phyloP scores from a whole-genome alignment of 2,113 vertebrate species.

The Egretta garzetta region DNA sequence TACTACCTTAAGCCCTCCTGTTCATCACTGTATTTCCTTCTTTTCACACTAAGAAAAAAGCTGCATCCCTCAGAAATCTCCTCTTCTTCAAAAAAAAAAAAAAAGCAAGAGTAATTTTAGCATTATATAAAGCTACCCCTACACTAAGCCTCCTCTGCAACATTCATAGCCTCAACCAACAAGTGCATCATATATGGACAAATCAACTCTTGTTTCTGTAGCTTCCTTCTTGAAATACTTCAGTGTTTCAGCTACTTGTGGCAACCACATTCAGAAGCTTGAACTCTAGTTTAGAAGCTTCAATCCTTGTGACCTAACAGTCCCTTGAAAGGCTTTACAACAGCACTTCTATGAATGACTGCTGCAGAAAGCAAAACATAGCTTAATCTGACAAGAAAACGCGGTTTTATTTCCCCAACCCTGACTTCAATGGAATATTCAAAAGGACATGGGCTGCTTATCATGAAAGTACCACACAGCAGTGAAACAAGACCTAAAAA shows the following conservation, averaged over 20 bases:
- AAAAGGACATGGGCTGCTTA: neutral
- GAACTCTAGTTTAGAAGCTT: neutral
- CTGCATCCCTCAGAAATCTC: neutral
- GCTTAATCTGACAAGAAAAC: neutral
- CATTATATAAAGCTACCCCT: neutral
- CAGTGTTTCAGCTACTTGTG: neutral
- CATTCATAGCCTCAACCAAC: neutral
- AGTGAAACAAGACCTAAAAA: neutral
- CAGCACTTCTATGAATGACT: neutral
- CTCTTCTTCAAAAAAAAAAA: neutral
- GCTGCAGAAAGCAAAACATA: neutral
- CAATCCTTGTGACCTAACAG: neutral
- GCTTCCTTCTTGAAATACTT: neutral
- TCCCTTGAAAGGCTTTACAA: neutral
- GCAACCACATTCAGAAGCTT: neutral
- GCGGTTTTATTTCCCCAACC: neutral
- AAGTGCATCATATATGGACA: neutral
- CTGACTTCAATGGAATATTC: neutral
- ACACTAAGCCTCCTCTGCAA: slow-evolving; percentile 7
- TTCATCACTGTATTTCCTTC: neutral
- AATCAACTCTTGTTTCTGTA: neutral
- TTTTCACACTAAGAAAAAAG: neutral
- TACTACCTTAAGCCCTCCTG: neutral
- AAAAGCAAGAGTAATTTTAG: neutral
- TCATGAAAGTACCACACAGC: neutral